phyloP scores from a whole-genome alignment of 2,797 vertebrate species.

The Melanotaenia nigrans region DNA sequence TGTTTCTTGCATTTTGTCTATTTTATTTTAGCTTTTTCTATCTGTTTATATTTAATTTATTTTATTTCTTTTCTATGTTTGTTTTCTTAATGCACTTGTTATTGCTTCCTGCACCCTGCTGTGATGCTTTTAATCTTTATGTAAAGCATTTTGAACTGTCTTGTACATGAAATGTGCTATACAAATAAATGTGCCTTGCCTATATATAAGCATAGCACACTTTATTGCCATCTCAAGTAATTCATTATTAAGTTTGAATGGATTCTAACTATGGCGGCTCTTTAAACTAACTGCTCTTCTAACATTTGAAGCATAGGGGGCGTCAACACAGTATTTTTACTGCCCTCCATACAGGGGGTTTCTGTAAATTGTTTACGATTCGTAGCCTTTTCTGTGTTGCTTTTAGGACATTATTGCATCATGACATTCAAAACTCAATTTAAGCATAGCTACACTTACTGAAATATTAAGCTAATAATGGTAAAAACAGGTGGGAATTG shows the following conservation, averaged over 20 bases:
- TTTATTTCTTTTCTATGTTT: no score
- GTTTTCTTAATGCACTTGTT: no score
- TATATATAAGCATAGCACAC: no score
- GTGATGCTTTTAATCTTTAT: no score
- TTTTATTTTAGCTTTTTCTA: no score
- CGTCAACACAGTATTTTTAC: background rate
- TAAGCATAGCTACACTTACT: background rate
- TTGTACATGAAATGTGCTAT: no score
- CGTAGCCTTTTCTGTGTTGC: background rate
- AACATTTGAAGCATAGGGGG: slow-evolving; percentile 5
- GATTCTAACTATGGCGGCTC: background rate
- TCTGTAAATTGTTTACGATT: background rate
- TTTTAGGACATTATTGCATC: background rate
- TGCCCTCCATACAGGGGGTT: background rate
- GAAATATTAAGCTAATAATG: background rate
- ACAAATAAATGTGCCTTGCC: no score
- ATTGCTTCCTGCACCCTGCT: no score
- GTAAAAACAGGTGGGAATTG: background rate
- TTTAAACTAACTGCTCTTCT: slow-evolving; percentile 9
- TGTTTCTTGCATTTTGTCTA: no score
- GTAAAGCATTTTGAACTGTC: no score
- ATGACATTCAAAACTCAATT: no score
- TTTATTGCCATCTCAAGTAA: background rate
- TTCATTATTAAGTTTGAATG: background rate
- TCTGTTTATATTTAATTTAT: no score